These are phyloP conservation scores for Colletes latitarsis DNA, from an alignment of 1,140 invertebrate species.

Conservation along the genomic window DNA sequence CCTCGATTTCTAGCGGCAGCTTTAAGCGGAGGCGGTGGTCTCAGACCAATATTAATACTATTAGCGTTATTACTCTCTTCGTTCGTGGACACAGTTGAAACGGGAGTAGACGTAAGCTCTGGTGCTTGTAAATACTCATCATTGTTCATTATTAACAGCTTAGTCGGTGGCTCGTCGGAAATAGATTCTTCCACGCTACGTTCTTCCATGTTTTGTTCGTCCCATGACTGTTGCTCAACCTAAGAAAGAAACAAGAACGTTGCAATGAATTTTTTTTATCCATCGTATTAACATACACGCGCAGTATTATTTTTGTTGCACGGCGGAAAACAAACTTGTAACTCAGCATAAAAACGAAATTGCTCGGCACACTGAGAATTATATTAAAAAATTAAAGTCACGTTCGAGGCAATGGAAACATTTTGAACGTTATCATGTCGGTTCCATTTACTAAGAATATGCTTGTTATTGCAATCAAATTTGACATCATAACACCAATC, in stretches of 20 bases:
- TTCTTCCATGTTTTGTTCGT: constrained; percentile 70
- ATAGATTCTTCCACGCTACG: constrained; percentile 52
- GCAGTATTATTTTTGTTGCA: constrained; percentile 9
- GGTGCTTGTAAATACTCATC: constrained; percentile 59
- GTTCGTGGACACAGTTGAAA: constrained; percentile 17
- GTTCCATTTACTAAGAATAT: constrained; percentile 63
- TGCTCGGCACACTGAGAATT: constrained; percentile 47
- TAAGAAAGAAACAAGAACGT: constrained; percentile 14
- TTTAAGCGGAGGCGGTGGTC: constrained; percentile 72
- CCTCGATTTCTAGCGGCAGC: constrained; percentile 67
- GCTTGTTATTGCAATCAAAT: constrained; percentile 49
- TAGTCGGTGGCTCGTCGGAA: constrained; percentile 65
- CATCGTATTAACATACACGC: background rate
- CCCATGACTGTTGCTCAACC: constrained; percentile 69
- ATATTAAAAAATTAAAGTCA: constrained; percentile 4
- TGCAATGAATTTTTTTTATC: background rate
- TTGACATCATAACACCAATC: constrained; percentile 54
- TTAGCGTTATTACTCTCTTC: constrained; percentile 50
- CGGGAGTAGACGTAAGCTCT: constrained; percentile 40
- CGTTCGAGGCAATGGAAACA: constrained; percentile 3
- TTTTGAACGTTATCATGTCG: constrained; percentile 22
- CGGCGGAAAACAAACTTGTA: constrained; percentile 24
- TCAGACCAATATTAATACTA: constrained; percentile 46
- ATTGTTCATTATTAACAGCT: constrained; percentile 65
- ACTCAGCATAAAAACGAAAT: constrained; percentile 20